A percentile compares a stretch with the other conserved stretches of the same genome.
Conservation (phyloP, 2,888 invertebrate species). For the Lypha dubia region DNA sequence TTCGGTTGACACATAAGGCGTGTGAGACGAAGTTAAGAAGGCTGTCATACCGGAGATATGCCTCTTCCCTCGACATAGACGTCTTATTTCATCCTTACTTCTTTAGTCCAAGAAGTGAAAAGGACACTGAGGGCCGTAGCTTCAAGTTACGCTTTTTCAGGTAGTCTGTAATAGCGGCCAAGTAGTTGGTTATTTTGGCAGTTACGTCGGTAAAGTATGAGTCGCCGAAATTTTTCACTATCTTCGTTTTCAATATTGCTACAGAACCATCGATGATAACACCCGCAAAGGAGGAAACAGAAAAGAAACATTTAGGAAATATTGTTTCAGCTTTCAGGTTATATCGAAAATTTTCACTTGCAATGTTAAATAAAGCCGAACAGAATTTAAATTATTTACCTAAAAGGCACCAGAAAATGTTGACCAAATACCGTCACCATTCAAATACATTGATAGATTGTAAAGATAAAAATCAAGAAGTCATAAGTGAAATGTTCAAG, state of each 20-base stretch:
- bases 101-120: too few species aligned
- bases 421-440: conserved; percentile 90
- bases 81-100: too few species aligned
- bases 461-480: conserved; percentile 86
- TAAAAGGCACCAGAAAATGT: conserved; percentile 88
- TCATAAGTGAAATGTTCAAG: conserved; percentile 84
- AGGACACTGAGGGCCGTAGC: too few species aligned
- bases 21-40: too few species aligned
- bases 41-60: too few species aligned
- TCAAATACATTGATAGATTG: conserved; percentile 90
- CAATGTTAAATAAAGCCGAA: conserved; percentile 90
- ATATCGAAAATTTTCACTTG: conserved; percentile 91
- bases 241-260: conserved; percentile 66
- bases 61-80: too few species aligned
- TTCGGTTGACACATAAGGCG: too few species aligned
- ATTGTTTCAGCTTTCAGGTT: conserved; percentile 94
- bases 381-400: conserved; percentile 90
- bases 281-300: conserved; percentile 87
- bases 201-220: too few species aligned
- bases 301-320: conserved; percentile 92
- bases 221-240: conserved; percentile 55
- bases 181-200: too few species aligned
- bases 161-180: too few species aligned
- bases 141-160: too few species aligned
- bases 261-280: conserved; percentile 72